Percentiles rank a stretch among this genome's conserved stretches.
Conservation (phyloP, 2,797 vertebrate genomes). For the Cyclopterus lumpus region DNA sequence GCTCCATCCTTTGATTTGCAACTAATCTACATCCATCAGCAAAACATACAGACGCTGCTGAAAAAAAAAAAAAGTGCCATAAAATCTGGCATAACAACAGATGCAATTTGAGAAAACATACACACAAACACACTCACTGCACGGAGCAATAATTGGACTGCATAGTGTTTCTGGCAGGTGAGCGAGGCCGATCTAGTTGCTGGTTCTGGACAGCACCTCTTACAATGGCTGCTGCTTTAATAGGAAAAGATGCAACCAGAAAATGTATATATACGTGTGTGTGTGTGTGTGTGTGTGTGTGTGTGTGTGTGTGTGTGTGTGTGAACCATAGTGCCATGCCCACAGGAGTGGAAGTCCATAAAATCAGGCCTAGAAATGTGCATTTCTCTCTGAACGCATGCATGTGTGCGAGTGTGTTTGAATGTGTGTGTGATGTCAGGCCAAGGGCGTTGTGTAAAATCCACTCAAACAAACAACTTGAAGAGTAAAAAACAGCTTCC, state of each 20-base stretch:
- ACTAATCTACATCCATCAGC: conserved; percentile 39
- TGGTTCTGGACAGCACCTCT: conserved; percentile 36
- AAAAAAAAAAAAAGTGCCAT: background rate
- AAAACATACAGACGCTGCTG: conserved; percentile 27
- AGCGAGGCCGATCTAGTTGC: conserved; percentile 34
- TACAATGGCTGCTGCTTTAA: conserved; percentile 39
- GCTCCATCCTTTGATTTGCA: conserved; percentile 52
- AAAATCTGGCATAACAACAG: conserved; percentile 17
- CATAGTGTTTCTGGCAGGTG: conserved; percentile 39
- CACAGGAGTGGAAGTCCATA: conserved; percentile 49
- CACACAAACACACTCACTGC: conserved; percentile 11
- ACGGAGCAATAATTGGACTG: conserved; percentile 32
- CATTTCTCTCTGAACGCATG: conserved; percentile 48
- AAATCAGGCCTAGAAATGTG: conserved; percentile 56
- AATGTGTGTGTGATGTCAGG: conserved; percentile 42
- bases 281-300: conserved; percentile 34
- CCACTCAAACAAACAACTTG: conserved; percentile 78
- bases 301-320: conserved; percentile 19
- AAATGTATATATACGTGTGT: conserved; percentile 27
- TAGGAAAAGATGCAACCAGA: conserved; percentile 24
- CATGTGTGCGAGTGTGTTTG: conserved; percentile 13
- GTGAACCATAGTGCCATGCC: conserved; percentile 50
- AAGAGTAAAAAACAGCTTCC: conserved; percentile 74
- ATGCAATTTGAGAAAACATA: conserved; percentile 28
- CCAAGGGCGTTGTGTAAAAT: conserved; percentile 73